Conservation (phyloP, 2,797 vertebrate genomes). For the Tamandua tetradactyla region DNA sequence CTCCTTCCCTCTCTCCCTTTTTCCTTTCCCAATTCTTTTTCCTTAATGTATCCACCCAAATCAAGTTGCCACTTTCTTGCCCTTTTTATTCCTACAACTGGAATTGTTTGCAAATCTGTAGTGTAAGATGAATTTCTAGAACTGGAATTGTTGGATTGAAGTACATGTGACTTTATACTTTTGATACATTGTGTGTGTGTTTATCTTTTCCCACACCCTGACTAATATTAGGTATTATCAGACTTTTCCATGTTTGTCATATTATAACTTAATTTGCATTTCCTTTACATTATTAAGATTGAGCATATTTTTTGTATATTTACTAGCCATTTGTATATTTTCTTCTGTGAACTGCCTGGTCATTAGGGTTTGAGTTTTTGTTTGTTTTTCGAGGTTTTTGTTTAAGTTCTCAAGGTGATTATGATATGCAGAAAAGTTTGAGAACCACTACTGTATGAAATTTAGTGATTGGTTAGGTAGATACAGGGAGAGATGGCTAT, state of each 20-base stretch:
- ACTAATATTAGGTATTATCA: neutral
- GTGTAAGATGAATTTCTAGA: neutral
- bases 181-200: neutral
- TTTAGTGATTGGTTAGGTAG: neutral
- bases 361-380: neutral
- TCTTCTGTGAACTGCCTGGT: neutral
- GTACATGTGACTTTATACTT: slow-evolving; percentile 3
- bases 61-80: neutral
- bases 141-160: slow-evolving; percentile 10
- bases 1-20: neutral
- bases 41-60: neutral
- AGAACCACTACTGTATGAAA: neutral
- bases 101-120: neutral
- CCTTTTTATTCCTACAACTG: neutral
- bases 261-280: slow-evolving; percentile 6
- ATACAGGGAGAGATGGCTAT: neutral
- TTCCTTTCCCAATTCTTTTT: neutral
- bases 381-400: neutral
- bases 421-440: neutral
- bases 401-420: neutral
- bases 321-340: slow-evolving; percentile 30
- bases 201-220: neutral
- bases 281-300: neutral
- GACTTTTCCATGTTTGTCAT: neutral
- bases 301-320: neutral